phyloP scores from a whole-genome alignment of 2,113 vertebrate species.

The Cercopithecus mona region DNA sequence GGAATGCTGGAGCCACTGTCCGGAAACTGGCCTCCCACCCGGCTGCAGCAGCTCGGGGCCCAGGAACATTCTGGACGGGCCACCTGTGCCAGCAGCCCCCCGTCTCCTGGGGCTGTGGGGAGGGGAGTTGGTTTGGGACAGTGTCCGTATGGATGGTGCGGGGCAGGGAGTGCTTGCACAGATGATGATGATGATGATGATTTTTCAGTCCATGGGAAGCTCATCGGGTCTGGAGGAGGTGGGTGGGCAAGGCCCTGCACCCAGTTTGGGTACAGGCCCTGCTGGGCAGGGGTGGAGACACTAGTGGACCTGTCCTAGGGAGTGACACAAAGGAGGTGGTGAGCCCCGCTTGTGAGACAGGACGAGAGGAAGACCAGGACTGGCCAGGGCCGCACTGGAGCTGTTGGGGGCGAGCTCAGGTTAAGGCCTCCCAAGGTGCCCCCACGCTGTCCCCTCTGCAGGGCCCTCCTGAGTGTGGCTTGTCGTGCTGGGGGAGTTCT shows the following conservation, averaged over 20 bases:
- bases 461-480: background rate
- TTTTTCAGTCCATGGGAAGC: background rate
- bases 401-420: rapidly evolving
- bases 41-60: background rate
- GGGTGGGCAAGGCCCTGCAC: background rate
- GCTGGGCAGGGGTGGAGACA: background rate
- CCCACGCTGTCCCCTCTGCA: background rate
- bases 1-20: no score
- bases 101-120: background rate
- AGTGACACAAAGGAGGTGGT: background rate
- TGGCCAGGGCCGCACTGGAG: background rate
- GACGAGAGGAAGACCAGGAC: background rate
- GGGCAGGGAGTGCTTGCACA: rapidly evolving
- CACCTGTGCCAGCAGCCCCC: rapidly evolving
- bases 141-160: background rate
- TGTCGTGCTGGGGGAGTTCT: background rate
- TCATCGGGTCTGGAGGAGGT: background rate
- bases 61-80: background rate
- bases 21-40: background rate
- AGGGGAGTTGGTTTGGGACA: background rate
- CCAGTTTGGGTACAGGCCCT: no score
- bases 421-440: background rate
- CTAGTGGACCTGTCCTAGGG: background rate
- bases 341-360: background rate
- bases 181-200: rapidly evolving